Base-by-base conservation (phyloP, 2,113 vertebrate genomes). In the Limnothrissa miodon region DNA sequence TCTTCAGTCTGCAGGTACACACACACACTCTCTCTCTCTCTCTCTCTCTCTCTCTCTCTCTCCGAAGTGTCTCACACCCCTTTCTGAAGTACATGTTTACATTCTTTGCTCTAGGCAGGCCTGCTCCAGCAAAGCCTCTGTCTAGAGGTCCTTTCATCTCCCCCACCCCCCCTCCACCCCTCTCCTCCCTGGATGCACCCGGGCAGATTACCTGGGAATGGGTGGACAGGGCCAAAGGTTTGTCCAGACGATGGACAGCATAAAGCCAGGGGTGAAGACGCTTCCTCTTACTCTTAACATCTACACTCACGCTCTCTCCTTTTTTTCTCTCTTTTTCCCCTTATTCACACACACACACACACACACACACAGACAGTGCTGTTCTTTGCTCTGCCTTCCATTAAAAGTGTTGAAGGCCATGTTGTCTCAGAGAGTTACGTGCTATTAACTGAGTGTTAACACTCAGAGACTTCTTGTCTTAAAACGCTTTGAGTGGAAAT, bases 151-250 rank as follows among this genome's bases (percentile, higher is more conserved):
- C 90, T 91, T 89, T 91, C 81, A 89, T 89, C 87, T 80, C 74
- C 83, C 48, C n/a, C n/a, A n/a, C 29, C 39, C n/a, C 39, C 39
- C 39, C 25, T 29, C 25, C 82, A 25, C 17, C 11, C 39, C 46
- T 23, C 82, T 48, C 51, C 36, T 86, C 88, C 90, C 90, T 90
- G 91, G 84, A 81, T 84, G 84, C 80, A 81, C 83, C 78, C 81
- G 84, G 87, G 85, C 85, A 89, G 88, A 89, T 91, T 90, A 90
- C 82, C 86, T 86, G 81, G 83, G 89, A 92, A 93, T 90, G 85
- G 84, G 88, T 83, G 90, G 88, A 89, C 85, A 89, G 23, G 91
- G 92, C 85, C 86, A 25, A 88, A 85, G 83, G 88, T 89, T 88
- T 70, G 85, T 74, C 83, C 90, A 88, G 86, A 89, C 88, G 87